phyloP scores from a whole-genome alignment of 2,113 vertebrate species.

The rat (Rattus norvegicus) region DNA sequence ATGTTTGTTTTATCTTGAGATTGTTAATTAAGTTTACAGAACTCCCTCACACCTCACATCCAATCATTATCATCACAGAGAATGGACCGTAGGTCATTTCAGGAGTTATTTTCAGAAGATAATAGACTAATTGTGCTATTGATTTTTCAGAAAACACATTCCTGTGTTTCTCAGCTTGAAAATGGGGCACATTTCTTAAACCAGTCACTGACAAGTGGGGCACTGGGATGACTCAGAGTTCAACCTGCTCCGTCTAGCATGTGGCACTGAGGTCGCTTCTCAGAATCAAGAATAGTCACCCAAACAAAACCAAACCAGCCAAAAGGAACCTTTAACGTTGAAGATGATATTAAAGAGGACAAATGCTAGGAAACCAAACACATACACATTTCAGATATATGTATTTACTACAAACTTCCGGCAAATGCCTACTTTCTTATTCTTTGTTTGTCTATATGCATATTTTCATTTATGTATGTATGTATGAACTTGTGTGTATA shows the following conservation, averaged over 20 bases:
- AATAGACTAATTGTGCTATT: background rate
- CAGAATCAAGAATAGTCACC: background rate
- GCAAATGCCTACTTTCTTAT: background rate
- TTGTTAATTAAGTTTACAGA: conserved; percentile 8
- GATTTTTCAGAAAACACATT: conserved; percentile 1
- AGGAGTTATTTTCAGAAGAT: conserved; percentile 24
- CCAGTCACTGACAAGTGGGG: background rate
- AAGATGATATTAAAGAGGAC: background rate
- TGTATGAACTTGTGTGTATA: background rate
- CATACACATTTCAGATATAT: background rate
- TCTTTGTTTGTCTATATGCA: background rate
- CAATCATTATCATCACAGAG: background rate
- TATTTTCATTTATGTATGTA: background rate
- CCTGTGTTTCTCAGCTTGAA: background rate
- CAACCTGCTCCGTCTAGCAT: background rate
- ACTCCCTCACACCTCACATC: background rate
- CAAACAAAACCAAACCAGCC: background rate
- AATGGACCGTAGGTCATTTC: background rate
- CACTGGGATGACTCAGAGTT: background rate
- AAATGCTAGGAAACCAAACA: background rate
- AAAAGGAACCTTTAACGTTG: background rate
- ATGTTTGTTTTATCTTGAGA: conserved; percentile 5
- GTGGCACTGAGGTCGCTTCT: background rate
- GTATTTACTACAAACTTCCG: background rate
- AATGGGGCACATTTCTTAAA: background rate